Base-by-base conservation (phyloP, 2,113 vertebrate species). In the Caretta caretta region DNA sequence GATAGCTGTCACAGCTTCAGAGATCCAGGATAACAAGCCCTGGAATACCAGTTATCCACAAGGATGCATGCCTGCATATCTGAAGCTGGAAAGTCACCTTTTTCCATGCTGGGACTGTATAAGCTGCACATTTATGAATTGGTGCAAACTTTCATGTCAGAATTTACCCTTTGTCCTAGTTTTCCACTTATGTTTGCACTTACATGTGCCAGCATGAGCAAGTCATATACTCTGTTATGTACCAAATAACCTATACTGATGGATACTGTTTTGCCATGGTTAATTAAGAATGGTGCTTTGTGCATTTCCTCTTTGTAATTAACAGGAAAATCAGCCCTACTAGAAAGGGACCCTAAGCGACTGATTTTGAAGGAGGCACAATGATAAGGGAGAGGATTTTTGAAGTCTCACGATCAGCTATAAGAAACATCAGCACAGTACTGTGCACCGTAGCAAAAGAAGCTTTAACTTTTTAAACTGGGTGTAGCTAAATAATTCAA, bases 401-500 rank as follows among this genome's bases (percentile, higher is more conserved):
- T 54, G 29, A 96, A 83, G 46, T 35, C 6, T 76, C 90, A 88
- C 6, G 86, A 82, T 31, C 89, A 86, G 19, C 6, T 87, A 65
- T 91, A 3, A 83, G 50, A 88, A 87, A 94, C 7, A n/a, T 56
- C 22, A 91, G 53, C 86, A 72, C 42, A 5, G 78, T 3, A 53
- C 87, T 46, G 46, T 0, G 48, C 82, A 84, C 51, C 2, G 5
- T 6, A 85, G 87, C 90, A 92, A 51, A 91, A 87, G 81, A 91
- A 95, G 51, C 25, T 20, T 84, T 88, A 94, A 87, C 94, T 93
- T 91, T 97, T 90, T 95, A 42, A 88, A 96, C 93, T 89, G 93
- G 86, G 50, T 89, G 57, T 83, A 97, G 96, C 92, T 97, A 97
- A 97, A 95, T 96, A 97, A 97, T 94, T 91, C 95, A 96, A 87